Conservation (phyloP, 2,888 invertebrate genomes). For the Caenorhabditis afra region DNA sequence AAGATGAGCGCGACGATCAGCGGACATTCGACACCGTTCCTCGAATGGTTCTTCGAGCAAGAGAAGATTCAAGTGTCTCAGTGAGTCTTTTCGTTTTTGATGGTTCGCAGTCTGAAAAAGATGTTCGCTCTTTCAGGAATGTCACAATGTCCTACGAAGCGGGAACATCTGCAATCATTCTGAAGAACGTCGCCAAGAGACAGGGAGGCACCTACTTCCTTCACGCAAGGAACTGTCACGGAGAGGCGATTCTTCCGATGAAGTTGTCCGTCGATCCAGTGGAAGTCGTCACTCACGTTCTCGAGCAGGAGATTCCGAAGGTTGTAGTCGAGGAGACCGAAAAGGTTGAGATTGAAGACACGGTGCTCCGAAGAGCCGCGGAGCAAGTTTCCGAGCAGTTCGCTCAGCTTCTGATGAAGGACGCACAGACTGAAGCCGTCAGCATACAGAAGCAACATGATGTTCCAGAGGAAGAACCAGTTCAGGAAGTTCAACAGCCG, state of each 20-base stretch:
- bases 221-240: constrained; percentile 70
- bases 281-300: constrained; percentile 51
- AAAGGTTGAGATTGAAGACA: constrained; percentile 7
- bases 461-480: not conserved
- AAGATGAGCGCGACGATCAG: constrained; percentile 66
- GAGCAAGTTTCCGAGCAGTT: constrained; percentile 58
- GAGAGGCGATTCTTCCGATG: constrained; percentile 65
- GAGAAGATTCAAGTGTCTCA: constrained; percentile 61
- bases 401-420: constrained; percentile 41
- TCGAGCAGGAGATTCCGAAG: constrained; percentile 16
- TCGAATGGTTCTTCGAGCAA: constrained; percentile 69
- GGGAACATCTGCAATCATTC: constrained; percentile 61
- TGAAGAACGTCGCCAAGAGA: constrained; percentile 56
- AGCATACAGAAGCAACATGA: constrained; percentile 9
- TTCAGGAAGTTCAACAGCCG: not conserved
- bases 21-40: constrained; percentile 69
- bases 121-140: constrained; percentile 54
- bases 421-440: constrained; percentile 38
- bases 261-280: constrained; percentile 58
- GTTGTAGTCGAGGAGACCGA: constrained; percentile 8
- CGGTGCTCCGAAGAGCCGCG: constrained; percentile 44
- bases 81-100: constrained; percentile 33
- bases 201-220: constrained; percentile 69
- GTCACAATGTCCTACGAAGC: constrained; percentile 69
- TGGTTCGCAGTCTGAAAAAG: not conserved